phyloP scores from a whole-genome alignment of 2,797 vertebrate species.

The Manis pentadactyla region DNA sequence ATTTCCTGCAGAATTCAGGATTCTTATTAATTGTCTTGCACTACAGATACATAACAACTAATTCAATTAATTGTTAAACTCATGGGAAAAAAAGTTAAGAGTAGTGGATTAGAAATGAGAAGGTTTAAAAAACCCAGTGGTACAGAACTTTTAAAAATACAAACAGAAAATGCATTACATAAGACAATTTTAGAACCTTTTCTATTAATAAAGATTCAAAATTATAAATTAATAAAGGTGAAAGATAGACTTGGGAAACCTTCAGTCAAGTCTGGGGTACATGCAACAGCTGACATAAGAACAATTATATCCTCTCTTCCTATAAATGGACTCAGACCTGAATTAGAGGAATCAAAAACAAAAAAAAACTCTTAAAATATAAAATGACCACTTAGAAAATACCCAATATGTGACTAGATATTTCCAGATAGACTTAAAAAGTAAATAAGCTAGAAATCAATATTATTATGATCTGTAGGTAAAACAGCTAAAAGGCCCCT shows the following conservation, averaged over 20 bases:
- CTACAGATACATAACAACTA: conserved; percentile 26
- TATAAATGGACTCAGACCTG: background rate
- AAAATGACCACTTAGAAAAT: background rate
- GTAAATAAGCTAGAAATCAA: background rate
- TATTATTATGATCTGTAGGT: background rate
- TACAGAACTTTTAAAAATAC: background rate
- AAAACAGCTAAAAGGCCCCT: background rate
- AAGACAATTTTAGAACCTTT: conserved; percentile 43
- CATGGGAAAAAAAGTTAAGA: conserved; percentile 29
- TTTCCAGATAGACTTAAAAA: background rate
- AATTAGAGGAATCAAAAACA: background rate
- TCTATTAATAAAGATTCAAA: conserved; percentile 37
- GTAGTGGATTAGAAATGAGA: background rate
- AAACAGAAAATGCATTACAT: conserved; percentile 49
- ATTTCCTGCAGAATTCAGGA: conserved; percentile 19
- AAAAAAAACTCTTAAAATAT: background rate
- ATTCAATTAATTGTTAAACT: conserved; percentile 39
- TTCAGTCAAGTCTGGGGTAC: background rate
- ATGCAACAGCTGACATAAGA: background rate
- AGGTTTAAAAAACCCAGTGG: conserved; percentile 52
- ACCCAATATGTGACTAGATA: background rate
- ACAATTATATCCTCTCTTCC: background rate
- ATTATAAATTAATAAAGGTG: conserved; percentile 44
- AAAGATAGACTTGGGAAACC: conserved; percentile 26
- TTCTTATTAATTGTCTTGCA: conserved; percentile 24